Conservation (phyloP, 1,140 invertebrate genomes). For the Heliconius melpomene region DNA sequence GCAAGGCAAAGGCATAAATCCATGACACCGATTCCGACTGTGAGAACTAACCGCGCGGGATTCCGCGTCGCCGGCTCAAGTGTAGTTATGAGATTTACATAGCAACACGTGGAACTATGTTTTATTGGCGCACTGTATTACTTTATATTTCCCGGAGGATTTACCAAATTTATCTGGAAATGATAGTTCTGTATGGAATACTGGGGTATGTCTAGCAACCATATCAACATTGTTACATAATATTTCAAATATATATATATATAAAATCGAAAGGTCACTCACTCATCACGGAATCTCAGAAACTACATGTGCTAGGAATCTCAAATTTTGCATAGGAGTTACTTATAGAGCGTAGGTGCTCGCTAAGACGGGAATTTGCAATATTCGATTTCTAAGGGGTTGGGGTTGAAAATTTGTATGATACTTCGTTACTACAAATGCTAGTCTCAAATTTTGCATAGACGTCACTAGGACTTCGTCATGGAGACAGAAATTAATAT, state of each 20-base stretch:
- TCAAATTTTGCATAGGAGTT: no score
- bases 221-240: background rate
- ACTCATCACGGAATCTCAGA: no score
- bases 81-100: conserved; percentile 68
- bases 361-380: no score
- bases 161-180: conserved; percentile 50
- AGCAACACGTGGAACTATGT: conserved; percentile 65
- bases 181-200: conserved; percentile 5
- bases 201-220: background rate
- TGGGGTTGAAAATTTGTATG: no score
- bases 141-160: conserved; percentile 63
- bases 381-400: no score
- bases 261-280: no score
- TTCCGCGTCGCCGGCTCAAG: conserved; percentile 44
- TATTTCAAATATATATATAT: background rate
- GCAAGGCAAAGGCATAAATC: conserved; percentile 34
- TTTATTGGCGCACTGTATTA: conserved; percentile 60
- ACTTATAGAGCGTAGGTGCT: no score
- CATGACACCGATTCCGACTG: conserved; percentile 36
- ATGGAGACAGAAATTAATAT: no score
- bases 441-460: no score
- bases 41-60: conserved; percentile 48
- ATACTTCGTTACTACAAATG: no score
- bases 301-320: no score
- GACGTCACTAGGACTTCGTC: no score